These are phyloP conservation scores for Lacerta viridis DNA, from an alignment of 2,797 vertebrate species.

Conservation along the genomic window DNA sequence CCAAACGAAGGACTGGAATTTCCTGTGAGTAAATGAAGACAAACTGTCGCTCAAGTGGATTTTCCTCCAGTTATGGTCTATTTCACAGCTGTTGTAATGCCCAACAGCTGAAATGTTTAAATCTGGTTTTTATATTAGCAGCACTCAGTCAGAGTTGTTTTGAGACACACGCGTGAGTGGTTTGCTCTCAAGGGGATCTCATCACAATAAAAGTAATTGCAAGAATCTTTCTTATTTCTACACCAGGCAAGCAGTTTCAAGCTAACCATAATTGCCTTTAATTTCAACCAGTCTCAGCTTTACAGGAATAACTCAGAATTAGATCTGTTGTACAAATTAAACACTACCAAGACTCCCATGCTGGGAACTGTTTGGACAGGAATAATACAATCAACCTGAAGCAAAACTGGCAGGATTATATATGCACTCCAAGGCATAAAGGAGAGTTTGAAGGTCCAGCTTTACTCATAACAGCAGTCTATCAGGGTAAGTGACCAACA, in stretches of 20 bases:
- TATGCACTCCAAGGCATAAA: neutral
- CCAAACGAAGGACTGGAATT: neutral
- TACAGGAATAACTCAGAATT: conserved; percentile 52
- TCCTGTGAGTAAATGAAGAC: neutral
- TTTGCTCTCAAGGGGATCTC: neutral
- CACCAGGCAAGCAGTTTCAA: conserved; percentile 50
- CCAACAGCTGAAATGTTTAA: neutral
- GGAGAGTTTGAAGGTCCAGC: neutral
- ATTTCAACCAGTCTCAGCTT: conserved; percentile 53
- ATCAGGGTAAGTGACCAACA: neutral
- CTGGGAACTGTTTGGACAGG: conserved; percentile 70
- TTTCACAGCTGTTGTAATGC: neutral
- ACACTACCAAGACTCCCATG: conserved; percentile 55
- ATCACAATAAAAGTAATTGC: conserved; percentile 27
- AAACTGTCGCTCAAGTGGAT: neutral
- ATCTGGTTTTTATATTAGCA: neutral
- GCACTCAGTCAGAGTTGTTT: neutral
- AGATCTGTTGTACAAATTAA: conserved; percentile 58
- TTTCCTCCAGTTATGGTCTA: neutral
- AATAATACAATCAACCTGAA: conserved; percentile 67
- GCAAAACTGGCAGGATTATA: conserved; percentile 17
- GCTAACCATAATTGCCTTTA: conserved; percentile 51
- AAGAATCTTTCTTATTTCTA: conserved; percentile 23
- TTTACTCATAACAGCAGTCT: neutral
- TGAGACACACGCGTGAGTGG: neutral